Percentiles rank a stretch among this genome's conserved stretches.
phyloP scores from a whole-genome alignment of 2,888 invertebrate genomes.

The Caenorhabditis virilis region DNA sequence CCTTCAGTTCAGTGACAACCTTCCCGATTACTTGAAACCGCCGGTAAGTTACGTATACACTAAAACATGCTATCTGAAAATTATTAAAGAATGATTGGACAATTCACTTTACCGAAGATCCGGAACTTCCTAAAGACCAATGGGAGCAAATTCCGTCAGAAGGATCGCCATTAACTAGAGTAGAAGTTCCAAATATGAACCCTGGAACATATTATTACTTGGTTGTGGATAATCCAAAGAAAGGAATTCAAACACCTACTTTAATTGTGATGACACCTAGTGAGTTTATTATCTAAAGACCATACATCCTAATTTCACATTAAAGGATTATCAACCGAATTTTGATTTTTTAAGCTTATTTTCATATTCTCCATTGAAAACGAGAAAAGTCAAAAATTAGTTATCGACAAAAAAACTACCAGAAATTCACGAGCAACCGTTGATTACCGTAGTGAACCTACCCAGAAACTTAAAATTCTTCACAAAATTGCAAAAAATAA shows the following conservation, averaged over 20 bases:
- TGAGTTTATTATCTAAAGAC: conserved; percentile 38
- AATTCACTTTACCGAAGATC: conserved; percentile 61
- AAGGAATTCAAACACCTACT: conserved; percentile 62
- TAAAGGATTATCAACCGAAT: not conserved
- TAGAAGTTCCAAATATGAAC: conserved; percentile 55
- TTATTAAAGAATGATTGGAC: conserved; percentile 58
- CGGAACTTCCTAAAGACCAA: conserved; percentile 50
- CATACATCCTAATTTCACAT: not conserved
- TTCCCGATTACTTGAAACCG: conserved; percentile 61
- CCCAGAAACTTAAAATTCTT: too few species aligned
- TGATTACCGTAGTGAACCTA: too few species aligned
- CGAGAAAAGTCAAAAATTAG: not conserved
- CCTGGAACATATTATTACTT: conserved; percentile 62
- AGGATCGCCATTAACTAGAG: conserved; percentile 52
- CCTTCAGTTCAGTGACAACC: conserved; percentile 59
- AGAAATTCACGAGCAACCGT: too few species aligned
- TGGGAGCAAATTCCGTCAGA: conserved; percentile 59
- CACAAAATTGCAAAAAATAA: too few species aligned
- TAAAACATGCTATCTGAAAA: not conserved
- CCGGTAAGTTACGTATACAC: too few species aligned
- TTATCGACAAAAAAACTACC: too few species aligned
- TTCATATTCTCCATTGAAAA: not conserved
- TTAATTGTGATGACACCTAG: conserved; percentile 64
- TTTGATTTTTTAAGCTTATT: not conserved
- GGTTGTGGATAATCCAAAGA: conserved; percentile 60